Base-by-base conservation (phyloP, 2,113 vertebrate genomes). In the Nycticebus coucang region DNA sequence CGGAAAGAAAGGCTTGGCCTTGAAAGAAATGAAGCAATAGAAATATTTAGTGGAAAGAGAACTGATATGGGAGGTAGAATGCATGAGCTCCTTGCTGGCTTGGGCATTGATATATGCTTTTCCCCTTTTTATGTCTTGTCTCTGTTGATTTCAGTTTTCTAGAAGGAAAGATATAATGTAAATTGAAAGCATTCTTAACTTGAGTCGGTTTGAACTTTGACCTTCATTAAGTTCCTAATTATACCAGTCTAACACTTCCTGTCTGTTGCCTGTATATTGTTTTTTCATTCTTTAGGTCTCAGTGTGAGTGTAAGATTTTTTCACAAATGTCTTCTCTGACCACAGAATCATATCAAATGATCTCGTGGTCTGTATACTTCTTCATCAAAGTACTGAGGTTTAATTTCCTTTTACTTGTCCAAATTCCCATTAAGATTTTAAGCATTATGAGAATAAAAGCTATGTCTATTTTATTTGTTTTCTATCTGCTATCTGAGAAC, bases 391-490 rank as follows among this genome's bases (percentile, higher is more conserved):
- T 68, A 64, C 12, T 64, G 35, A 93, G n/a, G 6, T 83, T 91
- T 91, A 30, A 53, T 89, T 78, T 91, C 33, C 55, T 89, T 26
- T 92, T 75, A 19, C 57, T 79, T 71, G 24, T 93, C 87, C 62
- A 93, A 93, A 75, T 83, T 50, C 30, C 7, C 5, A 45, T 33
- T 30, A 24, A 86, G 57, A 81, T 8, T n/a, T 80, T 87, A 66
- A 71, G 60, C 21, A 82, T 19, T 28, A 24, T 33, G 41, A 96
- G 30, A 87, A 55, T 60, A 35, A 72, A 92, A 75, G 5, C 35
- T 33, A 66, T 37, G 2, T 82, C 17, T 88, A 2, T 68, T 74
- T 91, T 53, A 89, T 55, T 74, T 8, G 1, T 28, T 45, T 93
- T 69, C 45, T 24, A 66, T 4, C 13, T 5, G 33, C 57, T 5